These are phyloP conservation scores for Rhea americana DNA, from an alignment of 2,113 vertebrate genomes.

Conservation along the genomic window DNA sequence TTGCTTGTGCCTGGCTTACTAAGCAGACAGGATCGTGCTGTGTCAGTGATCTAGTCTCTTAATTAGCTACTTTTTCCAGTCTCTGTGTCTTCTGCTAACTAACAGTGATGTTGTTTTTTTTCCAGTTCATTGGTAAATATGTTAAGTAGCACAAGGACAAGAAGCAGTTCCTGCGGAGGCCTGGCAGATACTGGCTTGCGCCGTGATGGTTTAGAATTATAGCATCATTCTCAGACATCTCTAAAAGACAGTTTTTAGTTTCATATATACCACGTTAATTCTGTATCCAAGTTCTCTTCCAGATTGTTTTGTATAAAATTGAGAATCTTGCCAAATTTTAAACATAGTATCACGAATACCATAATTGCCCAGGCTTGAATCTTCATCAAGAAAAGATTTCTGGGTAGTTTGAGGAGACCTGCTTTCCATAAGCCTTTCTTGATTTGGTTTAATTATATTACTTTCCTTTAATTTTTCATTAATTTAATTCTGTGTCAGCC, in stretches of 20 bases:
- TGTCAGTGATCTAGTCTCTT: no score
- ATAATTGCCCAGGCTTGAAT: neutral
- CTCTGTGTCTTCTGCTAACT: no score
- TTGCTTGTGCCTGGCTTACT: no score
- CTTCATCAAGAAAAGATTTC: neutral
- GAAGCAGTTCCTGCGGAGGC: no score
- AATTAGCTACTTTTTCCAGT: no score
- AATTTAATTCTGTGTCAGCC: neutral
- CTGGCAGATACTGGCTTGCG: no score
- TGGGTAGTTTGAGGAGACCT: neutral
- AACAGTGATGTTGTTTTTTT: no score
- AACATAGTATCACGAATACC: neutral
- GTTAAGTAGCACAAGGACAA: no score
- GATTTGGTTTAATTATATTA: neutral
- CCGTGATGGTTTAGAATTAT: no score
- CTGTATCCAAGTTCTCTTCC: neutral
- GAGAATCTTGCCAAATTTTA: neutral
- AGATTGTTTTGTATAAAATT: neutral
- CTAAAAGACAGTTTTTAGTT: neutral
- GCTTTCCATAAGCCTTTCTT: neutral
- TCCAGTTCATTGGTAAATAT: no score
- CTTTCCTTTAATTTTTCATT: neutral
- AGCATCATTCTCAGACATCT: neutral
- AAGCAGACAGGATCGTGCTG: no score
- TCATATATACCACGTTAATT: neutral